phyloP scores from a whole-genome alignment of 1,140 invertebrate species.

The Musca vetustissima region DNA sequence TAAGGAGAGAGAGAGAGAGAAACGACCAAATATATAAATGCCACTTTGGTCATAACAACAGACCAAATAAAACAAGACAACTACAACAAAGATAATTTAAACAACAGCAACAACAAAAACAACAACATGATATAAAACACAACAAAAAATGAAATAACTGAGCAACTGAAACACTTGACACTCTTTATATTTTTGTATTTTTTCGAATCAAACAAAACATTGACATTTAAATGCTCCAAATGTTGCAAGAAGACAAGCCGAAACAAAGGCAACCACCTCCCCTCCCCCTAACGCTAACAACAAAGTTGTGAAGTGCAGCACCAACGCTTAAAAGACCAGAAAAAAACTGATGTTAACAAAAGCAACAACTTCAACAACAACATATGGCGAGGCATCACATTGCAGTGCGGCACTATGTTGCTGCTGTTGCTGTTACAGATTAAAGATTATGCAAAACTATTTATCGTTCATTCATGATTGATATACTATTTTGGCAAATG shows the following conservation, averaged over 20 bases:
- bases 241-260: neutral
- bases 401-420: no score
- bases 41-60: slow-evolving; percentile 15
- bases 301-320: neutral
- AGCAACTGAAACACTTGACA: slow-evolving; percentile 13
- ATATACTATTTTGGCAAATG: neutral
- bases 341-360: neutral
- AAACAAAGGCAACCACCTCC: no score
- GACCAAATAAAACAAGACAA: slow-evolving; percentile 1
- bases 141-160: slow-evolving; percentile 1
- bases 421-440: no score
- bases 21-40: slow-evolving; percentile 3
- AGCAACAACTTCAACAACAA: neutral
- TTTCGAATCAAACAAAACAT: slow-evolving; percentile 10
- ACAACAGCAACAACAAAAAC: no score
- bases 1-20: no score
- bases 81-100: no score
- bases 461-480: slow-evolving; percentile 9
- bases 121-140: no score
- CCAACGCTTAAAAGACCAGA: slow-evolving; percentile 6
- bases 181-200: neutral
- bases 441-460: slow-evolving; percentile 1
- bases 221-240: slow-evolving; percentile 20
- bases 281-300: no score
- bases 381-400: no score